A percentile compares a stretch with the other conserved stretches of the same genome.
Evolutionary conservation across 64 coral and sea anemone genomes (phyloP).

Genomic region (Exaiptasia diaphana): DNA sequence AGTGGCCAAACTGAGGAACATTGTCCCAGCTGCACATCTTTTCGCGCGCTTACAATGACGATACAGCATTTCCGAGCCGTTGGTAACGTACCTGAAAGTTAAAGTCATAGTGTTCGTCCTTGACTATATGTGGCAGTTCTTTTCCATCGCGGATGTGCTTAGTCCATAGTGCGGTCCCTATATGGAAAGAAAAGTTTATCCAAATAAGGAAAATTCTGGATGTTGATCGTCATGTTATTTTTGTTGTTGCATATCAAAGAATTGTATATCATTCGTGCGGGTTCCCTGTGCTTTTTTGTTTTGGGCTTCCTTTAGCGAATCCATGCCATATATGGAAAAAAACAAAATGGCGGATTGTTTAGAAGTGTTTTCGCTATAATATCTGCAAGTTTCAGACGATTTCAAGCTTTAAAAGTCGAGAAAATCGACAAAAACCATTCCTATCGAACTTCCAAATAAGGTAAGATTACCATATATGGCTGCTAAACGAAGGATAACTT

Average conservation of each 20-base stretch:
- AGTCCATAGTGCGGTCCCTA: background rate
- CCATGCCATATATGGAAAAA: background rate
- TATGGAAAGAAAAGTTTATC: background rate
- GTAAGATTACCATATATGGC: background rate
- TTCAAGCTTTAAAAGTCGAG: background rate
- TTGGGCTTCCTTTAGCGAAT: no score
- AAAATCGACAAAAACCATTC: background rate
- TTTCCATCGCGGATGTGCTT: constrained; percentile 13
- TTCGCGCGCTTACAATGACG: background rate
- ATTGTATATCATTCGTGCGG: no score
- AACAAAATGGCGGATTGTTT: background rate
- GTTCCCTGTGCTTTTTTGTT: no score
- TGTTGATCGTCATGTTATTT: background rate
- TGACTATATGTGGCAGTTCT: constrained; percentile 24
- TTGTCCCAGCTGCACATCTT: background rate
- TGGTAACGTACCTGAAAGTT: constrained; percentile 20
- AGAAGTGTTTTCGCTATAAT: background rate
- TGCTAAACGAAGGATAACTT: no score
- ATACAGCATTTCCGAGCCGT: background rate
- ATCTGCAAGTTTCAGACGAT: background rate
- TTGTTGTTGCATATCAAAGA: no score
- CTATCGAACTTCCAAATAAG: background rate
- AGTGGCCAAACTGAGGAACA: background rate
- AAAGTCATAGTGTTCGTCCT: constrained; percentile 47
- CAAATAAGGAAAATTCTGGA: background rate